A percentile compares a stretch with the other conserved stretches of the same genome.
phyloP scores from a whole-genome alignment of 2,888 invertebrate genomes.

The Rhorus exstirpatorius region DNA sequence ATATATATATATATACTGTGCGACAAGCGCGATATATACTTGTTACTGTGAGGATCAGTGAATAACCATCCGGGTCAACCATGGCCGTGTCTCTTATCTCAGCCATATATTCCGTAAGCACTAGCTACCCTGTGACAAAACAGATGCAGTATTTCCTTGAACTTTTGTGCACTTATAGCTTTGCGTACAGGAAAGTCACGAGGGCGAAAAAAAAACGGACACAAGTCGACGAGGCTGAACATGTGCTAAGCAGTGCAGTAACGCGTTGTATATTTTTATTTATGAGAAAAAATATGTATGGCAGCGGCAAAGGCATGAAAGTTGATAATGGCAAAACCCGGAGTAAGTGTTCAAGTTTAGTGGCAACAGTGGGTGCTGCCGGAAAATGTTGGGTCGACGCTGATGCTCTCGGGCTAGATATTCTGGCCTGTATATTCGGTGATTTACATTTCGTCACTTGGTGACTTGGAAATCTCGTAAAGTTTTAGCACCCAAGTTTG shows the following conservation, averaged over 20 bases:
- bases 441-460: constrained; percentile 52
- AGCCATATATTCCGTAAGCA: background rate
- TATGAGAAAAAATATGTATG: no score
- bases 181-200: background rate
- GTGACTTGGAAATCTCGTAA: constrained; percentile 22
- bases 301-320: background rate
- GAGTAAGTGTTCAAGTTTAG: background rate
- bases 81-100: background rate
- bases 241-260: background rate
- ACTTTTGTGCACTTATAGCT: constrained; percentile 11
- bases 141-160: background rate
- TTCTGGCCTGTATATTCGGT: background rate
- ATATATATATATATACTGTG: background rate
- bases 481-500: constrained; percentile 47
- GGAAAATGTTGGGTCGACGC: background rate
- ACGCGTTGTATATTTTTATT: constrained; percentile 4
- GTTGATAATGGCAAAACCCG: background rate
- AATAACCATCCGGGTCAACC: background rate
- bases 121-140: background rate
- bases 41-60: background rate
- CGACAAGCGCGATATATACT: background rate
- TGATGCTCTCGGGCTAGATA: background rate
- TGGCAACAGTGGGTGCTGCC: background rate
- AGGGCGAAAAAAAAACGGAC: background rate
- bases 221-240: background rate